These are phyloP conservation scores for Ceriagrion tenellum DNA, from an alignment of 2,888 invertebrate species.

Conservation along the genomic window DNA sequence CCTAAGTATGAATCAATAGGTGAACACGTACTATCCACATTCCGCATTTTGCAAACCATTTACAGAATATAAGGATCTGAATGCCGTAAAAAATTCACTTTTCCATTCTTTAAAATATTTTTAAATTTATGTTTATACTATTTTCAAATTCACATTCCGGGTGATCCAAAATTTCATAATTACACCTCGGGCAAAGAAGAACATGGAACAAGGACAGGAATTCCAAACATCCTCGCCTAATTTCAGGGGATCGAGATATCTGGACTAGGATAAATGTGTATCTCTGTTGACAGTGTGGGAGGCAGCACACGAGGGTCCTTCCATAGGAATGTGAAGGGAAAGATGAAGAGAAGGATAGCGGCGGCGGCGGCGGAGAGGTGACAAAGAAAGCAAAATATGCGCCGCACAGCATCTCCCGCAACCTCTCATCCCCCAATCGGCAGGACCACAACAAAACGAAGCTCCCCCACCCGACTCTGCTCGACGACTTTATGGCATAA, in stretches of 20 bases:
- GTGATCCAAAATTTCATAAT: too few species aligned
- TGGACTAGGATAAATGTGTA: neutral
- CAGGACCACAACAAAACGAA: neutral
- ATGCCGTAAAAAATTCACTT: too few species aligned
- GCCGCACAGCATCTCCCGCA: neutral
- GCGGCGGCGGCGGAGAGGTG: neutral
- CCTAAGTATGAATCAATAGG: too few species aligned
- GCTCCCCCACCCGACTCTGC: neutral
- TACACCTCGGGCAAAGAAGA: too few species aligned
- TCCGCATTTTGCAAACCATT: too few species aligned
- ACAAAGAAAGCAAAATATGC: neutral
- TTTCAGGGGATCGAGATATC: neutral
- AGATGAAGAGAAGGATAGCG: neutral
- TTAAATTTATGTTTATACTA: too few species aligned
- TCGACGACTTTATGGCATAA: conserved; percentile 34
- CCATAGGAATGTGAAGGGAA: neutral
- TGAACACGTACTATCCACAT: too few species aligned
- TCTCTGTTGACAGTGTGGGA: neutral
- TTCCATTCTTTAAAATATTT: too few species aligned
- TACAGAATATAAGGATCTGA: too few species aligned
- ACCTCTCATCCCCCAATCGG: neutral
- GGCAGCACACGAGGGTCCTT: neutral
- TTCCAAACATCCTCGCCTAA: too few species aligned
- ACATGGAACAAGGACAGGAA: too few species aligned
- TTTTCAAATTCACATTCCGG: too few species aligned